Conservation (phyloP, 2,888 invertebrate genomes). For the Pocota personata region DNA sequence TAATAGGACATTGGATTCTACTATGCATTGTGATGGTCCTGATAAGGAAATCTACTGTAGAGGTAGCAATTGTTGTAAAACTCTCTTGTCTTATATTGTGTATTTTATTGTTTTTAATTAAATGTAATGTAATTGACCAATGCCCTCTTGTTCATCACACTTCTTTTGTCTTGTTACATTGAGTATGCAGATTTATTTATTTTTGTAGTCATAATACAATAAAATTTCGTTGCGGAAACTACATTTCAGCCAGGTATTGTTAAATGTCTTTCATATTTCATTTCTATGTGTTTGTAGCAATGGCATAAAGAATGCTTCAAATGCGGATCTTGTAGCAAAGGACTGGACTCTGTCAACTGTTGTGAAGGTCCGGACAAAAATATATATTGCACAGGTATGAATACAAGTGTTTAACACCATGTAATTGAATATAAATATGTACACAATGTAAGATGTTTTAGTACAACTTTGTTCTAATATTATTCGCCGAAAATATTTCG, state of each 20-base stretch:
- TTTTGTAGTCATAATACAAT: not conserved
- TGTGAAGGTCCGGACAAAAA: conserved; percentile 97
- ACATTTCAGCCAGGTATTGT: not conserved
- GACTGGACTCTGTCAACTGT: conserved; percentile 95
- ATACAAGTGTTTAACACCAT: not conserved
- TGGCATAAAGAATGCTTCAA: conserved; percentile 98
- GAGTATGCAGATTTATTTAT: not conserved
- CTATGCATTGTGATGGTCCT: conserved; percentile 95
- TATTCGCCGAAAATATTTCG: too few species aligned
- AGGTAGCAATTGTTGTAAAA: conserved; percentile 84
- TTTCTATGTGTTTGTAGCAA: conserved; percentile 74
- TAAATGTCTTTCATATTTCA: not conserved
- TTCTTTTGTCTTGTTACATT: not conserved
- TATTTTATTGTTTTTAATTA: not conserved
- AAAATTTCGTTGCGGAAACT: not conserved
- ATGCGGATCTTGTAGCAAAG: conserved; percentile 93
- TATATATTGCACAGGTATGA: conserved; percentile 96
- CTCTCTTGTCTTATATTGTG: not conserved
- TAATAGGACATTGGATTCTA: conserved; percentile 93
- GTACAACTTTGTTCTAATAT: too few species aligned
- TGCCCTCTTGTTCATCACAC: not conserved
- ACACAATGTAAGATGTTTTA: too few species aligned
- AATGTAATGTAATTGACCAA: not conserved
- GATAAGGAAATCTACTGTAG: conserved; percentile 96
- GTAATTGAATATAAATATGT: not conserved